Evolutionary conservation across 2,888 invertebrate species (phyloP).

Genomic region (Diplolepis rosae): DNA sequence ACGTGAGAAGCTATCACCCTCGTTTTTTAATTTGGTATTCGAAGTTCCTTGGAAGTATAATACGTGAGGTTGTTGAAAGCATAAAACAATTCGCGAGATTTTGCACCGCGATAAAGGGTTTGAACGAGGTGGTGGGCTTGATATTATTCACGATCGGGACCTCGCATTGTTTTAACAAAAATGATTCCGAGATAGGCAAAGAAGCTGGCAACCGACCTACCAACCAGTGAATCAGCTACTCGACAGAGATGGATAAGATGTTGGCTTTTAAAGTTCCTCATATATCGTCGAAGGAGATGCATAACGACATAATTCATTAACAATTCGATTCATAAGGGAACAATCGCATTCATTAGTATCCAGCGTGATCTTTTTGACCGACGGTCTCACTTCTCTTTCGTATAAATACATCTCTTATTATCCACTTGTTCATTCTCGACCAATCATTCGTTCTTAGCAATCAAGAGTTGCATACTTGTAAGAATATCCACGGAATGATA

Average conservation of each 20-base stretch:
- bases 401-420: slow-evolving; percentile 62
- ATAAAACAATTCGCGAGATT: slow-evolving; percentile 23
- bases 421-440: slow-evolving; percentile 42
- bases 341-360: slow-evolving; percentile 68
- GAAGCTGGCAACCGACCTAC: too few relatives aligned
- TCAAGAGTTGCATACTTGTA: slow-evolving; percentile 44
- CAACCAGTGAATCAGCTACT: slow-evolving; percentile 29
- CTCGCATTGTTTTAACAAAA: slow-evolving; percentile 50
- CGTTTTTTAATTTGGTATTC: slow-evolving; percentile 4
- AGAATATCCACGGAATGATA: neutral
- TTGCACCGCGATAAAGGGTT: slow-evolving; percentile 12
- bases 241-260: slow-evolving; percentile 53
- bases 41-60: slow-evolving; percentile 9
- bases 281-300: slow-evolving; percentile 37
- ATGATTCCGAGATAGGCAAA: slow-evolving; percentile 47
- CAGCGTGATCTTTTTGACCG: slow-evolving; percentile 52
- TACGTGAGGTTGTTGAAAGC: slow-evolving; percentile 14
- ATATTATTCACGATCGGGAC: slow-evolving; percentile 36
- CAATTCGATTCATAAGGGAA: slow-evolving; percentile 70
- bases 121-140: neutral
- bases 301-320: slow-evolving; percentile 69
- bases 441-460: slow-evolving; percentile 58
- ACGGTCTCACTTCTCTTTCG: slow-evolving; percentile 44
- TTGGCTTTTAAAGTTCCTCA: slow-evolving; percentile 33
- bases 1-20: slow-evolving; percentile 15